Evolutionary conservation across 2,888 invertebrate genomes (phyloP).

Genomic region (Euclidia mi): DNA sequence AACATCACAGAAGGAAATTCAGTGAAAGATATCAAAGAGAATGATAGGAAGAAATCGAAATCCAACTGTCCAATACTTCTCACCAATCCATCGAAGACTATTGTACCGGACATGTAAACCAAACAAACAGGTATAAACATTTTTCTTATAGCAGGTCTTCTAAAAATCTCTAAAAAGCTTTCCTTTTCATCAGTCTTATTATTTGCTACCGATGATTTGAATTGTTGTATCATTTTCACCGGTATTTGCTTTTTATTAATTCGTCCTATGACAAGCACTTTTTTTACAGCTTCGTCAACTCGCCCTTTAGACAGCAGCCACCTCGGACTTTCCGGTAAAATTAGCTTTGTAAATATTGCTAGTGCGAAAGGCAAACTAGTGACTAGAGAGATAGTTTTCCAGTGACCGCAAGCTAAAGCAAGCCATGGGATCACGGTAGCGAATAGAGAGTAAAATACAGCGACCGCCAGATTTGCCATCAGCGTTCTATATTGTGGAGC

Average conservation of each 20-base stretch:
- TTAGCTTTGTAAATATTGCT: constrained; percentile 66
- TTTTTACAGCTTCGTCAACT: constrained; percentile 69
- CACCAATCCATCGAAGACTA: constrained; percentile 71
- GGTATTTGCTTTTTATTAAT: constrained; percentile 71
- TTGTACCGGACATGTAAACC: constrained; percentile 68
- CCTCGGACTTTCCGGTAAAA: constrained; percentile 74
- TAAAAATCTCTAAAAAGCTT: constrained; percentile 65
- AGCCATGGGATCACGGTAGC: constrained; percentile 71
- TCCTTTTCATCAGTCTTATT: constrained; percentile 56
- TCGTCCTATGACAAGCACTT: constrained; percentile 67
- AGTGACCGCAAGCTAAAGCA: constrained; percentile 69
- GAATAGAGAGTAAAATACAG: constrained; percentile 67
- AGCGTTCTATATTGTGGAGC: constrained; percentile 74
- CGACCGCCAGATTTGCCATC: constrained; percentile 70
- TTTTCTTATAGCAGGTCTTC: constrained; percentile 64
- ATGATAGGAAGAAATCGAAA: constrained; percentile 74
- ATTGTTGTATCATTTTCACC: constrained; percentile 67
- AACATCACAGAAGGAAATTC: constrained; percentile 72
- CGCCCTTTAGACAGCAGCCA: constrained; percentile 75
- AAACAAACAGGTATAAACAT: constrained; percentile 68
- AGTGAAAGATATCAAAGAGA: constrained; percentile 71
- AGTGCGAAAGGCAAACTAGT: constrained; percentile 70
- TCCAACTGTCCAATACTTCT: constrained; percentile 69
- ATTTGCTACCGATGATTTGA: constrained; percentile 55
- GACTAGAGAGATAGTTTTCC: constrained; percentile 71